These are phyloP conservation scores for Gypaetus barbatus DNA, from an alignment of 2,797 vertebrate species.

Conservation along the genomic window DNA sequence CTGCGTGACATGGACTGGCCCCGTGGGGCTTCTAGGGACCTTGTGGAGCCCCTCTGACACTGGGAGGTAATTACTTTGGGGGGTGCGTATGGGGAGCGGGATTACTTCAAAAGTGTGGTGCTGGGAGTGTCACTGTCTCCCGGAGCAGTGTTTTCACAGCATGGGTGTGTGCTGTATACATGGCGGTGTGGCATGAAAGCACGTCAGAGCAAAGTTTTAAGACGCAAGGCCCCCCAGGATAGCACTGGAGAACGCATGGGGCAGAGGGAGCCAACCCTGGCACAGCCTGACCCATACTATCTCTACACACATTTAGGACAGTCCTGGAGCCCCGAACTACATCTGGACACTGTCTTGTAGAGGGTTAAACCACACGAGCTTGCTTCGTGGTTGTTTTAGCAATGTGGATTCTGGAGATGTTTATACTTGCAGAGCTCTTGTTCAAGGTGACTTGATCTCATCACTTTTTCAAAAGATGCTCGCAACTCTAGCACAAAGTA, in stretches of 20 bases:
- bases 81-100: neutral
- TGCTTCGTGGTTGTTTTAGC: neutral
- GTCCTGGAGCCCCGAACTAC: neutral
- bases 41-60: neutral
- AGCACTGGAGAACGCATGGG: neutral
- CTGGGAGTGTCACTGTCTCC: neutral
- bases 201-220: neutral
- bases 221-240: neutral
- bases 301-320: neutral
- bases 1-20: neutral
- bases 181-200: neutral
- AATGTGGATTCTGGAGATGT: neutral
- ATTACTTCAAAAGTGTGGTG: neutral
- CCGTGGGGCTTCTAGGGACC: neutral
- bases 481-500: neutral
- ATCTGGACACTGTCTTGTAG: neutral
- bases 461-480: neutral
- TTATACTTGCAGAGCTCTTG: neutral
- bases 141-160: neutral
- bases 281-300: neutral
- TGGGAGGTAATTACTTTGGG: rapidly evolving
- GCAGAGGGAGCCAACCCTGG: neutral
- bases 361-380: neutral
- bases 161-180: neutral
- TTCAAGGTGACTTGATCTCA: neutral